Conservation (phyloP, 2,797 vertebrate genomes). For the Dendrocincla fuliginosa region DNA sequence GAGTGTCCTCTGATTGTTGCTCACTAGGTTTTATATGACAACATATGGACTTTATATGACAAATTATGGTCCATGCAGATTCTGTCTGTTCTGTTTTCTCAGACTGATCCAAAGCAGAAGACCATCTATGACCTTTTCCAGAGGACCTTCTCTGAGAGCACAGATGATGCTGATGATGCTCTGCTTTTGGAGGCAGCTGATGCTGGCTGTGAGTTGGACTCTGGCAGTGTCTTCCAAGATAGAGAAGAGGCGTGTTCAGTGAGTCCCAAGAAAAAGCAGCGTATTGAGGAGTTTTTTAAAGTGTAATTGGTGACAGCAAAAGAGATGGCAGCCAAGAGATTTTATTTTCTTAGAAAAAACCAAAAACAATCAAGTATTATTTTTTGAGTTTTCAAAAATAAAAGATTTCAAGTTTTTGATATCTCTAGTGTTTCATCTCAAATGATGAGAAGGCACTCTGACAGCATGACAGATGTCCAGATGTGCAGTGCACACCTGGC, state of each 20-base stretch:
- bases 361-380: neutral
- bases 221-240: conserved; percentile 25
- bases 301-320: conserved; percentile 32
- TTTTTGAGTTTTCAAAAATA: conserved; percentile 49
- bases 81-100: conserved; percentile 8
- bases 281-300: conserved; percentile 77
- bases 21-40: neutral
- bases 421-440: neutral
- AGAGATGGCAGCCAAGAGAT: neutral
- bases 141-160: conserved; percentile 83
- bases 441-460: neutral
- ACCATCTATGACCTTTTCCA: conserved; percentile 91
- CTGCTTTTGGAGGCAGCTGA: conserved; percentile 80
- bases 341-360: neutral
- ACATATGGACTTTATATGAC: too few relatives aligned
- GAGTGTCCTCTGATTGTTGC: neutral
- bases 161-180: conserved; percentile 77
- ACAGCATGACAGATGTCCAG: neutral
- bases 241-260: neutral
- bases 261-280: conserved; percentile 75
- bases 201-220: conserved; percentile 76
- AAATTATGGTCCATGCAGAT: neutral
- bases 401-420: conserved; percentile 1
- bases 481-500: neutral
- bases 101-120: conserved; percentile 85